Base-by-base conservation (phyloP, 1,140 invertebrate species). In the Diorhabda sublineata region DNA sequence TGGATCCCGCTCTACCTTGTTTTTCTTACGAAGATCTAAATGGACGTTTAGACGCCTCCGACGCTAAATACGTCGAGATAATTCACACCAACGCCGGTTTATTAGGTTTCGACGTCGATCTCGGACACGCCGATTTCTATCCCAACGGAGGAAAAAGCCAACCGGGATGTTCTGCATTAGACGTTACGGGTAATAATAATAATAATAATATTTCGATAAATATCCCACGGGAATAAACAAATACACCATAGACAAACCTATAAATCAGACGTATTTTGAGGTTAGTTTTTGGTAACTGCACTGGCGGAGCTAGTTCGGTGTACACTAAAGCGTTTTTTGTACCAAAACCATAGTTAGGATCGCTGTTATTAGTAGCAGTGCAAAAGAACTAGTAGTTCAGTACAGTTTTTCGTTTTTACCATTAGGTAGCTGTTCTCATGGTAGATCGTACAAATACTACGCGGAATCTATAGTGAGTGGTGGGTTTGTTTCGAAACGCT, bases 51-150 rank as follows among this genome's bases (percentile, higher is more conserved):
- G 87, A 89, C 74, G 83, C 83, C 75, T 79, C 75, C 52, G 88
- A 90, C 72, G 88, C 86, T 0, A 69, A 76, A 6, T 87, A 86
- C 71, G 88, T 90, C 0, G 85, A 89, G 70, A 83, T 87, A 2
- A 83, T 90, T 59, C 89, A 90, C 74, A 87, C 88, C 0, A 86
- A 88, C 72, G 84, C 80, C 72, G 79, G 84, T 68, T 68, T 84
- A 68, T 81, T 89, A 45, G 88, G 86, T 3, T 87, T 88, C 68
- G 78, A 81, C 57, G 84, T 83, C 3, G 84, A 86, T 0, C 74
- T 89, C 59, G 88, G 88, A 3, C 86, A 90, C 74, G 87, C 86
- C 44, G 90, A 92, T 79, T 92, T 90, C 76, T 90, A 87, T 78
- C 87, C 88, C 6, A 90, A 91, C 76, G 88, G 88, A 45, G 88